A percentile compares a stretch with the other conserved stretches of the same genome.
Evolutionary conservation across 2,797 vertebrate genomes (phyloP).

Genomic region (Acropternis orthonyx): DNA sequence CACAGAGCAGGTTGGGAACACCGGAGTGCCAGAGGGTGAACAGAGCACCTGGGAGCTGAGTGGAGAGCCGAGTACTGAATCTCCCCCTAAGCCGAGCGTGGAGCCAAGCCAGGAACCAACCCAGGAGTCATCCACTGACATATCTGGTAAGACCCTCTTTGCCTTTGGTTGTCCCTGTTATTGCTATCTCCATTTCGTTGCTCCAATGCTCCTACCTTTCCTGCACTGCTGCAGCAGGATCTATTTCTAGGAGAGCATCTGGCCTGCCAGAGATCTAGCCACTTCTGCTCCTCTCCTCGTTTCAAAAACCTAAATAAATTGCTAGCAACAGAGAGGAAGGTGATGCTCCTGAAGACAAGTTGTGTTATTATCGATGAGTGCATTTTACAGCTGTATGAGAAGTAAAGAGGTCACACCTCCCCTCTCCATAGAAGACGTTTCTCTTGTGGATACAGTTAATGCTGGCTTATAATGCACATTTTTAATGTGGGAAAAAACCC

Average conservation of each 20-base stretch:
- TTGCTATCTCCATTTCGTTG: neutral
- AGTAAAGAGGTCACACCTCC: neutral
- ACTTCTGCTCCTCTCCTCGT: neutral
- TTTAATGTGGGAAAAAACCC: neutral
- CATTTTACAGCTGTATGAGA: neutral
- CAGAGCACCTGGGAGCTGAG: neutral
- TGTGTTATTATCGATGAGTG: neutral
- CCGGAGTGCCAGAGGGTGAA: neutral
- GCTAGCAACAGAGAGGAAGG: neutral
- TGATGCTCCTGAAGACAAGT: neutral
- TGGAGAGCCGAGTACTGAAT: neutral
- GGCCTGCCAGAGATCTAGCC: neutral
- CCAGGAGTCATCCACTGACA: neutral
- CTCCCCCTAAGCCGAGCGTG: neutral
- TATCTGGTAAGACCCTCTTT: conserved; percentile 4
- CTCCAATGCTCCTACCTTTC: neutral
- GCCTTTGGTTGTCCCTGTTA: neutral
- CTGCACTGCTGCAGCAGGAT: neutral
- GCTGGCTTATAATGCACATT: neutral
- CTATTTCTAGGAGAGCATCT: neutral
- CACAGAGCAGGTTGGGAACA: neutral
- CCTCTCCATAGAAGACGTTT: neutral
- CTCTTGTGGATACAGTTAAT: neutral
- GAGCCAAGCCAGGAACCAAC: neutral
- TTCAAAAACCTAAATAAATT: neutral